These are phyloP conservation scores for Hyperoplus immaculatus DNA, from an alignment of 2,797 vertebrate genomes.

Conservation along the genomic window DNA sequence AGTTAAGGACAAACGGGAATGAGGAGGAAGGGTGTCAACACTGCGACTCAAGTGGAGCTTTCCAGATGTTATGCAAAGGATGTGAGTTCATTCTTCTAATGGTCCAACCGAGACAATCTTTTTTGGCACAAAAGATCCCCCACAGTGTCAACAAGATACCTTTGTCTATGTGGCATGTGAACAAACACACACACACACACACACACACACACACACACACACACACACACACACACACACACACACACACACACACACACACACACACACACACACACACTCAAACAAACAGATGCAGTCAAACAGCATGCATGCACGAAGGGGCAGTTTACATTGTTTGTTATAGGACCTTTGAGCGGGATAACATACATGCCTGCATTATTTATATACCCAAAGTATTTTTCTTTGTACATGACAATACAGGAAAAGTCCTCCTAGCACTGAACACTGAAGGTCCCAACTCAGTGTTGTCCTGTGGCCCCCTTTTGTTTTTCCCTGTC, in stretches of 20 bases:
- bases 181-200: background rate
- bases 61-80: constrained; percentile 86
- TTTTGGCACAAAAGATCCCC: constrained; percentile 60
- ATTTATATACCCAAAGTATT: background rate
- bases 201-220: background rate
- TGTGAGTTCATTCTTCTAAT: constrained; percentile 78
- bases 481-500: background rate
- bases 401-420: background rate
- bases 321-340: background rate
- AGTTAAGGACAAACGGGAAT: constrained; percentile 39
- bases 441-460: background rate
- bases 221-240: background rate
- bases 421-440: background rate
- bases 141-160: constrained; percentile 65
- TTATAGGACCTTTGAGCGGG: background rate
- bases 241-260: background rate
- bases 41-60: constrained; percentile 74
- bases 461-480: background rate
- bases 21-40: constrained; percentile 82
- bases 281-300: background rate
- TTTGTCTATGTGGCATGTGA: constrained; percentile 31
- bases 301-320: background rate
- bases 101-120: constrained; percentile 60
- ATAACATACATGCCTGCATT: background rate
- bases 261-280: constrained; percentile 11